Evolutionary conservation across 2,888 invertebrate species (phyloP).

Genomic region (Calephelis perditalis): DNA sequence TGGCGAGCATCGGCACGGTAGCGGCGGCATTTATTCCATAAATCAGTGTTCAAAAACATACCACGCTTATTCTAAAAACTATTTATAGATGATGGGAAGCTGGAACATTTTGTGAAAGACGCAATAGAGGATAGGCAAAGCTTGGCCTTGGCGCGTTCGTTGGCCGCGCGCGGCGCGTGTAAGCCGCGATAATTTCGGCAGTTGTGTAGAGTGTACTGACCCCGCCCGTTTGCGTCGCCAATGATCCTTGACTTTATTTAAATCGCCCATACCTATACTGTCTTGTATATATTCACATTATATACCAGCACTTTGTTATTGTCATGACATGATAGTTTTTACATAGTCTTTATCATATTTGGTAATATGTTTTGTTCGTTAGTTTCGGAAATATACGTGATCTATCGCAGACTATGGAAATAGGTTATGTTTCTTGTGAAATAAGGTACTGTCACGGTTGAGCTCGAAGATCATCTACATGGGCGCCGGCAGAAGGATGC

Average conservation of each 20-base stretch:
- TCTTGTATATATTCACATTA: constrained; percentile 26
- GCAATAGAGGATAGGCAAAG: constrained; percentile 35
- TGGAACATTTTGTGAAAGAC: constrained; percentile 23
- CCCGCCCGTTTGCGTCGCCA: constrained; percentile 71
- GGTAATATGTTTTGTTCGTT: constrained; percentile 9
- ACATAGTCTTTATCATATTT: constrained; percentile 4
- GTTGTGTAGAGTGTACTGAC: constrained; percentile 72
- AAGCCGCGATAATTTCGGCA: constrained; percentile 73
- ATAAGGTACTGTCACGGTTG: too few species aligned
- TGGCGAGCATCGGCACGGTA: too few species aligned
- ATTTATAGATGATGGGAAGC: constrained; percentile 22
- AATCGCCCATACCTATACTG: constrained; percentile 45
- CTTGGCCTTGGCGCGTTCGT: constrained; percentile 70
- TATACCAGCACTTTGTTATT: constrained; percentile 7
- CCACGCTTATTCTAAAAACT: not conserved
- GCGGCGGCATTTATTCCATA: too few species aligned
- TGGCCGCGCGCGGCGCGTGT: constrained; percentile 67
- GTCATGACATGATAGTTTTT: constrained; percentile 1
- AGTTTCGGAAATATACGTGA: constrained; percentile 4
- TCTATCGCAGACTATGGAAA: not conserved
- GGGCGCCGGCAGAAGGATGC: too few species aligned
- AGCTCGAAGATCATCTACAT: too few species aligned
- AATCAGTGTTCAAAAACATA: not conserved
- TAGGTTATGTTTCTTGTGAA: too few species aligned
- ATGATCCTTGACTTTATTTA: constrained; percentile 75